Percentiles rank a stretch among this genome's conserved stretches.
Evolutionary conservation across 2,797 vertebrate genomes (phyloP).

Genomic region (Lateolabrax maculatus): DNA sequence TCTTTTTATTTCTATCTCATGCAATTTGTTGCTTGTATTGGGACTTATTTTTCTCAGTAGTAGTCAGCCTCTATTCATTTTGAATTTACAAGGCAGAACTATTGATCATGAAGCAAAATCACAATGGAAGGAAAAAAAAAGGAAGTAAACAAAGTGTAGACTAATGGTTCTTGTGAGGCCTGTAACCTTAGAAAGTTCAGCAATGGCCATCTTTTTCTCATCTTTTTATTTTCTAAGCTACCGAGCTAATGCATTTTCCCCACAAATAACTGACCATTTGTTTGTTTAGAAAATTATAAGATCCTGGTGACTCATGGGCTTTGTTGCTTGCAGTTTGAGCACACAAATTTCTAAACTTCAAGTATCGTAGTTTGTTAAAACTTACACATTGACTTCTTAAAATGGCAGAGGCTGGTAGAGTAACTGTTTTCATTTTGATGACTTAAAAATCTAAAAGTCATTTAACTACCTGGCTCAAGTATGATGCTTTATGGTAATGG

Average conservation of each 20-base stretch:
- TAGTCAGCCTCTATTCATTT: constrained; percentile 10
- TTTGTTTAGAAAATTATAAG: neutral
- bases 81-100: constrained; percentile 6
- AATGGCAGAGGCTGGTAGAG: neutral
- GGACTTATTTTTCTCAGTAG: neutral
- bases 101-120: constrained; percentile 27
- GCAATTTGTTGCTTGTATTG: constrained; percentile 26
- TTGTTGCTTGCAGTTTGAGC: constrained; percentile 32
- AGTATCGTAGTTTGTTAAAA: constrained; percentile 3
- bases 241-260: constrained; percentile 4
- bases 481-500: constrained; percentile 16
- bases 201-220: neutral
- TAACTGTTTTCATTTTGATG: neutral
- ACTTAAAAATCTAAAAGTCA: neutral
- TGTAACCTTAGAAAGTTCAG: constrained; percentile 13
- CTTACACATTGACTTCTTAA: neutral
- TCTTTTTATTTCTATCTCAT: neutral
- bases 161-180: constrained; percentile 8
- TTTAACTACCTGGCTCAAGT: neutral
- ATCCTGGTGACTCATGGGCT: constrained; percentile 7
- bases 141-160: neutral
- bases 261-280: constrained; percentile 7
- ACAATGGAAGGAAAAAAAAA: constrained; percentile 16
- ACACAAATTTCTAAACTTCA: constrained; percentile 20
- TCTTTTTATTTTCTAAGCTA: constrained; percentile 23